A percentile compares a stretch with the other conserved stretches of the same genome.
Evolutionary conservation across 2,113 vertebrate genomes (phyloP).

Genomic region (Thymallus thymallus): DNA sequence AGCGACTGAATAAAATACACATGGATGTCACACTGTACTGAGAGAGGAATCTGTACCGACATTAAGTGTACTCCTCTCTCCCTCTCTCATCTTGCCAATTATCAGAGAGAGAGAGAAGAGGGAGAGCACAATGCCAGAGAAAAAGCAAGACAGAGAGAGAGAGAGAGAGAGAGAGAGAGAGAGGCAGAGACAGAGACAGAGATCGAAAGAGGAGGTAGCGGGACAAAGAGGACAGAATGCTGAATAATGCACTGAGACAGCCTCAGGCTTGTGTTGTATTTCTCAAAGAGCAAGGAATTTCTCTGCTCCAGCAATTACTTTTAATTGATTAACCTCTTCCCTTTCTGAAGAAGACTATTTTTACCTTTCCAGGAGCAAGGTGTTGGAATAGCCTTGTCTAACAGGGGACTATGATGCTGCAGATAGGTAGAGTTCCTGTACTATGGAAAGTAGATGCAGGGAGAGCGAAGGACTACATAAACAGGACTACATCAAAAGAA

Average conservation of each 20-base stretch:
- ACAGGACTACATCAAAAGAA: constrained; percentile 39
- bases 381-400: constrained; percentile 39
- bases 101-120: neutral
- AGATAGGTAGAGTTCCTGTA: constrained; percentile 47
- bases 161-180: no score
- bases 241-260: no score
- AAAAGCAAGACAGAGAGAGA: no score
- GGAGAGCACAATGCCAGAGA: neutral
- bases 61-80: no score
- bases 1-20: no score
- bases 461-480: constrained; percentile 14
- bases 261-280: constrained; percentile 44
- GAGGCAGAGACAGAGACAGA: neutral
- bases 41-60: no score
- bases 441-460: constrained; percentile 56
- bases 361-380: constrained; percentile 55
- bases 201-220: neutral
- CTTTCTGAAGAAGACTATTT: constrained; percentile 57
- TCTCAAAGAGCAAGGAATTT: constrained; percentile 30
- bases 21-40: no score
- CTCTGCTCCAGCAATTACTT: constrained; percentile 63
- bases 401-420: constrained; percentile 37
- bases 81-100: no score
- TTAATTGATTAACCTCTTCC: constrained; percentile 70
- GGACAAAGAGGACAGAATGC: constrained; percentile 36